Evolutionary conservation across 2,888 invertebrate genomes (phyloP), one percentile per base, ranked within the genome.

Genomic region (Ctenicera cuprea): DNA sequence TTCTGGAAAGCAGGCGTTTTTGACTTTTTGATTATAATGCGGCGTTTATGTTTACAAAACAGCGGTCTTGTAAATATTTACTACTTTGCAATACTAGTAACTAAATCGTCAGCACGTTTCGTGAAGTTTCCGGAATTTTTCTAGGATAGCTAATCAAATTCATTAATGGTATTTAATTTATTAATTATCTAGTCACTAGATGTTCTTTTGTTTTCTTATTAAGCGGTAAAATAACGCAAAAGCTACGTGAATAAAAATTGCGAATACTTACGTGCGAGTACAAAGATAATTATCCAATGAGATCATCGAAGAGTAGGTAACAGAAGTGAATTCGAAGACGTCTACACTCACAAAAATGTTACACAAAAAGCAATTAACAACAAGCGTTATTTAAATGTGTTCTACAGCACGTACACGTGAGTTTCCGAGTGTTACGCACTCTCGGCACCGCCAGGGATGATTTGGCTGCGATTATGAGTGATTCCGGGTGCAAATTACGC

Each of bases 261-360:
- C 18, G 26, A 14, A 33, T 76, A 80, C 78, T 80, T 80, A 80
- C 80, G 74, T 79, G 77, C 74, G 73, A 66, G 75, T 68, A 74
- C 71, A 67, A 64, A 72, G 70, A 76, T 75, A 77, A 76, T 78
- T 79, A 80, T 79, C 77, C 80, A 78, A 77, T 74, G 76, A 77
- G 77, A 78, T 75, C 80, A 80, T 79, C 77, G 78, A 75, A 75
- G 62, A 72, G 74, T 71, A 73, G 72, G 76, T 73, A 76, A 73
- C 74, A 74, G 75, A 72, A 73, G 65, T 76, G 74, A 73, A 76
- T 75, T 75, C 75, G 79, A 78, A 79, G 78, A 80, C 77, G 77
- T 75, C 73, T 74, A 80, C 83, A 83, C 83, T 81, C 83, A 84
- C 84, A 83, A 84, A 85, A 84, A 84, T 81, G 82, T 81, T 83